Evolutionary conservation across 2,113 vertebrate genomes (phyloP).

Genomic region (Atlantisia rogersi): DNA sequence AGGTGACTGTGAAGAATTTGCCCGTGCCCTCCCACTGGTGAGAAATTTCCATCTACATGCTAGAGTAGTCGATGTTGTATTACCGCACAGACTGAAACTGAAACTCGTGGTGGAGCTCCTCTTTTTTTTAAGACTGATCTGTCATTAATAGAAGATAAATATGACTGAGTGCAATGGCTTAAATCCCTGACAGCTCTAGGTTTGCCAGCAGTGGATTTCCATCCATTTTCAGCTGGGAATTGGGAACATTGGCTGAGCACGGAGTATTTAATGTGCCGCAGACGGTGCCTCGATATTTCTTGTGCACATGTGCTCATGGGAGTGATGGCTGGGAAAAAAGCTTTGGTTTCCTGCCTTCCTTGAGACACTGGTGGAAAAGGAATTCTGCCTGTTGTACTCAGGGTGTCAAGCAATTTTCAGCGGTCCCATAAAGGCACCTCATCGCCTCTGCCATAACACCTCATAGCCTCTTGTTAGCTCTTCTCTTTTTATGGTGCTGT

Average conservation of each 20-base stretch:
- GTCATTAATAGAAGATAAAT: not conserved
- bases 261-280: not conserved
- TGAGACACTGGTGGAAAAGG: not conserved
- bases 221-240: not conserved
- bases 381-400: not conserved
- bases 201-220: not conserved
- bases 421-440: conserved; percentile 23
- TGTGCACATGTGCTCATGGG: not conserved
- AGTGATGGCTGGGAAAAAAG: not conserved
- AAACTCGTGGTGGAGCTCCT: not conserved
- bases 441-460: not conserved
- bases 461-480: conserved; percentile 14
- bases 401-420: not conserved
- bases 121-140: not conserved
- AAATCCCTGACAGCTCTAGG: not conserved
- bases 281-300: not conserved
- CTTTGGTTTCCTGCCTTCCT: not conserved
- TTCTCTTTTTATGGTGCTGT: not conserved
- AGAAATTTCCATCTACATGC: not conserved
- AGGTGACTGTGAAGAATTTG: not conserved
- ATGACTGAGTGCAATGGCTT: not conserved
- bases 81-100: not conserved
- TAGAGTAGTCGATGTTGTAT: not conserved
- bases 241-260: not conserved
- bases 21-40: not conserved